phyloP scores from a whole-genome alignment of 2,888 invertebrate species.

The Lasioglossum pauxillum region DNA sequence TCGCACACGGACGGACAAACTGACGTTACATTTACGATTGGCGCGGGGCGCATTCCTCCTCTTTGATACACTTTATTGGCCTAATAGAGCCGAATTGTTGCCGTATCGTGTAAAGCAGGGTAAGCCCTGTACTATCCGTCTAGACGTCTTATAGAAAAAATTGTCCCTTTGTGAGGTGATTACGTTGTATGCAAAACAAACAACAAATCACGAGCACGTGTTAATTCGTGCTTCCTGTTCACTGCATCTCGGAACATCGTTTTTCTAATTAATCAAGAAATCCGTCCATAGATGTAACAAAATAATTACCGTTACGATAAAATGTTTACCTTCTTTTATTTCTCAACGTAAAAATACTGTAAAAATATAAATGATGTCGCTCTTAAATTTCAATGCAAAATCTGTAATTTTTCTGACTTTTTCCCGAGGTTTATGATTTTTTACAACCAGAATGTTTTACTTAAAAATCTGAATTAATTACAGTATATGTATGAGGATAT shows the following conservation, averaged over 20 bases:
- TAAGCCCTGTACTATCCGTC: conserved; percentile 46
- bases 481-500: background rate
- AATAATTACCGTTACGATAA: background rate
- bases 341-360: too few species aligned
- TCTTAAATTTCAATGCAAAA: too few species aligned
- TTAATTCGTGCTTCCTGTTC: conserved; percentile 43
- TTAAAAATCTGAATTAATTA: background rate
- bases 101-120: conserved; percentile 64
- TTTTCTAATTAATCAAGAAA: conserved; percentile 28
- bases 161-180: conserved; percentile 54
- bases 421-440: background rate
- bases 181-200: conserved; percentile 66
- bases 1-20: conserved; percentile 52
- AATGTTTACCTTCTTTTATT: background rate
- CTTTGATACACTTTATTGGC: conserved; percentile 70
- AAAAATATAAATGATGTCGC: too few species aligned
- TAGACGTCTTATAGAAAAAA: conserved; percentile 56
- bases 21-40: conserved; percentile 60
- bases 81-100: conserved; percentile 71
- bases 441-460: background rate
- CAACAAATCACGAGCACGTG: conserved; percentile 33
- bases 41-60: conserved; percentile 69
- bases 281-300: background rate
- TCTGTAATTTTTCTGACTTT: too few species aligned
- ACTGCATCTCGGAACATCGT: conserved; percentile 8